phyloP scores from a whole-genome alignment of 2,797 vertebrate species.

The Girardinus metallicus region DNA sequence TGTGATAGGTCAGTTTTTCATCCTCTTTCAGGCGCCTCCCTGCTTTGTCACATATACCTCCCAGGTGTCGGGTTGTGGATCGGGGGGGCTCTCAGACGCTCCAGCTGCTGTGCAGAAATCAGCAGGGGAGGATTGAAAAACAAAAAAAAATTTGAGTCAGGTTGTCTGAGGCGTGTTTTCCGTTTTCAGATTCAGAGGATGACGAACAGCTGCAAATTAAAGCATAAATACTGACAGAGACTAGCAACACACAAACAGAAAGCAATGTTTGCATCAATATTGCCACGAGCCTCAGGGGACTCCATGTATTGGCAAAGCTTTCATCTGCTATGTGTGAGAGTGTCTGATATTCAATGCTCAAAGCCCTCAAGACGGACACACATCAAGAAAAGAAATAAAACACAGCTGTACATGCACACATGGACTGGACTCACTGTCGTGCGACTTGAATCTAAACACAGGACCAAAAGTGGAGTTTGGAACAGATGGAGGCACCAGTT shows the following conservation, averaged over 20 bases:
- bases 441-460: conserved; percentile 24
- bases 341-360: conserved; percentile 59
- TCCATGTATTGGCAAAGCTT: conserved; percentile 74
- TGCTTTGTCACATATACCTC: conserved; percentile 75
- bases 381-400: neutral
- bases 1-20: conserved; percentile 82
- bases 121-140: neutral
- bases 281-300: conserved; percentile 70
- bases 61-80: conserved; percentile 61
- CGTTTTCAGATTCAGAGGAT: conserved; percentile 56
- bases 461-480: neutral
- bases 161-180: conserved; percentile 47
- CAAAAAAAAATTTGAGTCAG: conserved; percentile 12
- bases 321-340: conserved; percentile 73
- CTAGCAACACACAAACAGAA: conserved; percentile 34
- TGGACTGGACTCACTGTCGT: conserved; percentile 9
- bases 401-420: conserved; percentile 9
- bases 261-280: conserved; percentile 75
- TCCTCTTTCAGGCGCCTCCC: conserved; percentile 72
- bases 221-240: conserved; percentile 43
- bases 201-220: conserved; percentile 31
- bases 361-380: conserved; percentile 11
- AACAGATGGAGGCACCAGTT: conserved; percentile 17
- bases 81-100: conserved; percentile 31
- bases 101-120: conserved; percentile 55